Evolutionary conservation across 2,888 invertebrate genomes (phyloP).

Genomic region (Chrysolina oricalcia): DNA sequence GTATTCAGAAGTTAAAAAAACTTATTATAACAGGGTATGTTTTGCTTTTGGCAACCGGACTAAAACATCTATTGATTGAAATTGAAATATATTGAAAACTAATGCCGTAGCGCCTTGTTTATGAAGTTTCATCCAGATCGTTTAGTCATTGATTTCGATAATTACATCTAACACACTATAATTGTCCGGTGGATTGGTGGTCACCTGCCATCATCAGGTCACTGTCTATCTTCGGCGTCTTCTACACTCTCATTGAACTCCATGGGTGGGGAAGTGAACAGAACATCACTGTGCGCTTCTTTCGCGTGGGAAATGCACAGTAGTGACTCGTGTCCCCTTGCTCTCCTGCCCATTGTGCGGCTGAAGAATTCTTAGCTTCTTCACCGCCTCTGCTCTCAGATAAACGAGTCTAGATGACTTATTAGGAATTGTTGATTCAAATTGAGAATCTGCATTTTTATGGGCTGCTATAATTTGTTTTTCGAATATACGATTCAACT

Average conservation of each 20-base stretch:
- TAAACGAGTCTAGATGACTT: constrained; percentile 25
- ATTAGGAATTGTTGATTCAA: constrained; percentile 40
- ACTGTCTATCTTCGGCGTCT: constrained; percentile 52
- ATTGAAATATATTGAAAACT: no score
- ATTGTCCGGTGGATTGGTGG: constrained; percentile 51
- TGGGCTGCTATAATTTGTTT: constrained; percentile 27
- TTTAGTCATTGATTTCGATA: constrained; percentile 34
- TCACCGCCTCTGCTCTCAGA: constrained; percentile 59
- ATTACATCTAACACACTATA: constrained; percentile 40
- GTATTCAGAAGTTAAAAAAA: no score
- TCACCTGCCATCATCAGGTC: constrained; percentile 53
- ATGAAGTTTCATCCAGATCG: constrained; percentile 12
- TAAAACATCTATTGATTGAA: no score
- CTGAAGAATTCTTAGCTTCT: constrained; percentile 63
- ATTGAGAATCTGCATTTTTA: constrained; percentile 30
- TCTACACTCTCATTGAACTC: constrained; percentile 55
- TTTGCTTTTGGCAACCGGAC: no score
- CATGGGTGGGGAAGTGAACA: constrained; percentile 62
- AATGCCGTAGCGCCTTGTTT: neutral
- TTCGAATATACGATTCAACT: constrained; percentile 21
- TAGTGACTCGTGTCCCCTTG: constrained; percentile 73
- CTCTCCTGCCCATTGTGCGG: constrained; percentile 57
- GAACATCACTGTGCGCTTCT: constrained; percentile 71
- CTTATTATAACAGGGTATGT: no score
- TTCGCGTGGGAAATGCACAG: constrained; percentile 79